A percentile compares a stretch with the other conserved stretches of the same genome.
These are phyloP conservation scores for Allolobophora icterica DNA, from an alignment of 2,888 invertebrate genomes.

Conservation along the genomic window DNA sequence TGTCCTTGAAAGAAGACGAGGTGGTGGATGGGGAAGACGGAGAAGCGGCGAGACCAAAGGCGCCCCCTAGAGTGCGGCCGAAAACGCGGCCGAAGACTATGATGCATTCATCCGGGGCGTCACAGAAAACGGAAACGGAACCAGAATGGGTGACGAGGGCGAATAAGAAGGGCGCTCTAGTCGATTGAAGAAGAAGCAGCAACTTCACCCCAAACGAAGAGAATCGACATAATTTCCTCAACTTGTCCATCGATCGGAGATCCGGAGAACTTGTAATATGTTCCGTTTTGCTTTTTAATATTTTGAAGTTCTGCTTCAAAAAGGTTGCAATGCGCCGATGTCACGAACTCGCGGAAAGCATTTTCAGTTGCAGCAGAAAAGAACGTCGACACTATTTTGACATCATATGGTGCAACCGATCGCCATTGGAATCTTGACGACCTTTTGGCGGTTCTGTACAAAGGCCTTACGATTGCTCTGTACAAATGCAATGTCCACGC, in stretches of 20 bases:
- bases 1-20: not conserved
- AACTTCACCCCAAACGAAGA: not conserved
- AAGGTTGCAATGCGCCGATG: no score
- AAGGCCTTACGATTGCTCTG: no score
- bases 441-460: not conserved
- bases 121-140: not conserved
- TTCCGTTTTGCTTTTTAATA: no score
- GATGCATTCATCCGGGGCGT: not conserved
- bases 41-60: not conserved
- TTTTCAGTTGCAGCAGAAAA: not conserved
- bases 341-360: no score
- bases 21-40: not conserved
- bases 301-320: no score
- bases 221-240: no score
- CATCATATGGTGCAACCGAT: not conserved
- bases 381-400: not conserved
- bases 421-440: not conserved
- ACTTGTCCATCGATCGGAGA: no score
- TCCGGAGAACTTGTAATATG: no score
- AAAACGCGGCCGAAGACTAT: constrained; percentile 20
- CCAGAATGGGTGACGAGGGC: not conserved
- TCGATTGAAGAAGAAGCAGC: not conserved
- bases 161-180: not conserved
- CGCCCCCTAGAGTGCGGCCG: not conserved
- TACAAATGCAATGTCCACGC: no score